Percentiles rank a stretch among this genome's conserved stretches.
Evolutionary conservation across 2,797 vertebrate species (phyloP).

Genomic region (Lates japonicus): DNA sequence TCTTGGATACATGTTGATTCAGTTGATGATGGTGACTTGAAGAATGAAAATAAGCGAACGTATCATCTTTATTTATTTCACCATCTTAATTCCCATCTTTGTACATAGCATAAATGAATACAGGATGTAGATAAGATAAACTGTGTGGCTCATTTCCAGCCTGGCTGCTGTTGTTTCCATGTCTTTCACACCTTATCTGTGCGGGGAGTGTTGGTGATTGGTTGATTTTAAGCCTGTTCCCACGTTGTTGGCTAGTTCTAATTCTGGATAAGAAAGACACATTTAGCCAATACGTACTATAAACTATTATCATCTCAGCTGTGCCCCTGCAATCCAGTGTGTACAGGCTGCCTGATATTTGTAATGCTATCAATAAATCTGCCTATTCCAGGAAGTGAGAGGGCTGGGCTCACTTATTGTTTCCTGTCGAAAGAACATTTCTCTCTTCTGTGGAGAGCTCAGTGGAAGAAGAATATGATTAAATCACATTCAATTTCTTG

Average conservation of each 20-base stretch:
- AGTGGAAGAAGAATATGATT: background rate
- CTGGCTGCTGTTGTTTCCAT: background rate
- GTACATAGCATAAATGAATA: background rate
- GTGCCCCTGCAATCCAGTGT: background rate
- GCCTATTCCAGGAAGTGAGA: constrained; percentile 79
- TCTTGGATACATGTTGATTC: background rate
- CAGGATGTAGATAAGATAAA: background rate
- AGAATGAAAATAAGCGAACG: background rate
- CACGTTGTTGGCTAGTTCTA: background rate
- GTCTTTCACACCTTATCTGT: background rate
- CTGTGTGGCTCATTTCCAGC: background rate
- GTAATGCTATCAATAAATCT: constrained; percentile 59
- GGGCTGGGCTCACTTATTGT: constrained; percentile 74
- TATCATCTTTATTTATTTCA: background rate
- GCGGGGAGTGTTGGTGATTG: background rate
- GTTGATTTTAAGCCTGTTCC: background rate
- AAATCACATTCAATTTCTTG: background rate
- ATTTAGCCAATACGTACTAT: background rate
- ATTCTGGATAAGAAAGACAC: background rate
- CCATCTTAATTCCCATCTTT: background rate
- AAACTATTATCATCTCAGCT: background rate
- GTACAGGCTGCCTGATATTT: constrained; percentile 26
- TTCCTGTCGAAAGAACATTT: constrained; percentile 78
- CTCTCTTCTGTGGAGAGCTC: constrained; percentile 13
- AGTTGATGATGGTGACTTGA: background rate